A percentile compares a stretch with the other conserved stretches of the same genome.
Conservation (phyloP, 2,888 invertebrate species). For the Seira ritae region DNA sequence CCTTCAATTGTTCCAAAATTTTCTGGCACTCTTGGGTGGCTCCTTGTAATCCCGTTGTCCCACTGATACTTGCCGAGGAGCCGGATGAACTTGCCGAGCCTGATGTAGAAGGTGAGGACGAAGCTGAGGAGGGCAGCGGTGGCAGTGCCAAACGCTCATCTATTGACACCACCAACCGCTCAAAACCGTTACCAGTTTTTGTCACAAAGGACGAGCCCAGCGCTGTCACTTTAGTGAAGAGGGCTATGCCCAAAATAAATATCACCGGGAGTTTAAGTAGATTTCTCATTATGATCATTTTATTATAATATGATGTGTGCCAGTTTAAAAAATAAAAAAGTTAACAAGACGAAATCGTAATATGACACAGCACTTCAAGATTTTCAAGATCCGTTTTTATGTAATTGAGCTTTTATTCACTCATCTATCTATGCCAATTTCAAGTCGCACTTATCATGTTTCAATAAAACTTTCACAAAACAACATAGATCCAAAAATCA, state of each 20-base stretch:
- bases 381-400: not conserved
- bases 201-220: constrained; percentile 71
- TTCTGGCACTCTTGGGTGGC: constrained; percentile 73
- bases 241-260: constrained; percentile 62
- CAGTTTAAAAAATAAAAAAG: not conserved
- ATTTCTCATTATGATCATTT: constrained; percentile 36
- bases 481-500: no score
- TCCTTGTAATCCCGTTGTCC: constrained; percentile 71
- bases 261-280: constrained; percentile 31
- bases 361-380: not conserved
- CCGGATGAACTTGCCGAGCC: constrained; percentile 46
- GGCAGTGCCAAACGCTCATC: constrained; percentile 72
- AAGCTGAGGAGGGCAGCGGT: constrained; percentile 52
- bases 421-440: constrained; percentile 3
- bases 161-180: constrained; percentile 73
- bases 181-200: constrained; percentile 73
- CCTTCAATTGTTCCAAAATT: constrained; percentile 74
- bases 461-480: not conserved
- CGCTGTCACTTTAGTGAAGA: constrained; percentile 47
- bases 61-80: constrained; percentile 47
- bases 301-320: constrained; percentile 16
- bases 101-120: constrained; percentile 51
- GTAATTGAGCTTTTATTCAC: not conserved
- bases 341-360: constrained; percentile 5
- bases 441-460: constrained; percentile 2